Evolutionary conservation across 2,113 vertebrate genomes (phyloP).

Genomic region (Thunnus maccoyii): DNA sequence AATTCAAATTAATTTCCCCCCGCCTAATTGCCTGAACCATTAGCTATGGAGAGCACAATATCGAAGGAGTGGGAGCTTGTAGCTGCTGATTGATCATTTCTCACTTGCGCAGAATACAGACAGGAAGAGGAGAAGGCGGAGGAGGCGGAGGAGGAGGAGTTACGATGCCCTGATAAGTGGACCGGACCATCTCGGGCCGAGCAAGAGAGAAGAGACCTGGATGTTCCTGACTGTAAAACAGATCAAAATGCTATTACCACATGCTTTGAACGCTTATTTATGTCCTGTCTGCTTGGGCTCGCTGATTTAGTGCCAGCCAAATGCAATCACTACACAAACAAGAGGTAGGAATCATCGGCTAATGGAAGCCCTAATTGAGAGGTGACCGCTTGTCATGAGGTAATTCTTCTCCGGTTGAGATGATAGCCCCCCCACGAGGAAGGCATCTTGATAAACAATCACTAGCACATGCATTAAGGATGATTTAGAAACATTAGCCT

Average conservation of each 20-base stretch:
- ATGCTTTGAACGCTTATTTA: constrained; percentile 96
- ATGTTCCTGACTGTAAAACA: constrained; percentile 90
- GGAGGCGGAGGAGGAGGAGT: constrained; percentile 48
- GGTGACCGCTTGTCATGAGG: constrained; percentile 91
- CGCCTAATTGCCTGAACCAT: constrained; percentile 84
- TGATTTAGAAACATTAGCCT: constrained; percentile 96
- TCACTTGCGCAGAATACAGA: constrained; percentile 78
- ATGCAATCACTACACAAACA: constrained; percentile 92
- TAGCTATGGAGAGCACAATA: constrained; percentile 76
- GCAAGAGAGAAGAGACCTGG: constrained; percentile 82
- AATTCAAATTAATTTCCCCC: constrained; percentile 87
- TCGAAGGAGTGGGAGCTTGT: constrained; percentile 37
- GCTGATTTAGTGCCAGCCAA: constrained; percentile 94
- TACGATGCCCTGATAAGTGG: constrained; percentile 85
- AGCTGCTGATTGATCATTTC: constrained; percentile 78
- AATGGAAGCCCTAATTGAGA: constrained; percentile 96
- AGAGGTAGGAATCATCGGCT: constrained; percentile 93
- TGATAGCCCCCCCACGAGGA: constrained; percentile 69
- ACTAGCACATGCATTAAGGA: constrained; percentile 92
- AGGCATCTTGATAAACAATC: constrained; percentile 93
- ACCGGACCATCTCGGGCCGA: constrained; percentile 79
- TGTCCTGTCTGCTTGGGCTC: constrained; percentile 85
- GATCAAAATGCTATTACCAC: constrained; percentile 94
- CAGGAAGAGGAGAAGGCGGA: constrained; percentile 43
- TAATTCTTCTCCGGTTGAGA: constrained; percentile 88